Conservation (phyloP, 2,797 vertebrate genomes). For the Crenuchus spilurus region DNA sequence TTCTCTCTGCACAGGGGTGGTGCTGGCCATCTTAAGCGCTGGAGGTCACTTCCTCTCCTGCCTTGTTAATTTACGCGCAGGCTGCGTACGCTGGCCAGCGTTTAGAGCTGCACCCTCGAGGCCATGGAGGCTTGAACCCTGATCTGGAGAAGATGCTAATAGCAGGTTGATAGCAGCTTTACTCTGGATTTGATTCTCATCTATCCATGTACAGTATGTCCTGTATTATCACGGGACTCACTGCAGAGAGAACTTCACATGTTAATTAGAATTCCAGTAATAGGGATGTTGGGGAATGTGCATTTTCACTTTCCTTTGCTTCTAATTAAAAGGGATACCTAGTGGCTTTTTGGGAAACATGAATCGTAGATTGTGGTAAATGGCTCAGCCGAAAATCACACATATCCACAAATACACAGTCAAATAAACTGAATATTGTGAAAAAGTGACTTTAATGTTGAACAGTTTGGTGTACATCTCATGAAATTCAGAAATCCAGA, state of each 20-base stretch:
- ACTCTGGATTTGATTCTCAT: constrained; percentile 58
- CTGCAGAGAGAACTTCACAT: not conserved
- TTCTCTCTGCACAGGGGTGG: constrained; percentile 43
- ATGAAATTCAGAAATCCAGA: too few species aligned
- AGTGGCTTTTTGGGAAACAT: too few species aligned
- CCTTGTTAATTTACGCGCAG: constrained; percentile 66
- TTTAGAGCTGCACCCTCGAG: constrained; percentile 58
- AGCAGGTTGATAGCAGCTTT: constrained; percentile 37
- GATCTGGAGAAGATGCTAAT: constrained; percentile 62
- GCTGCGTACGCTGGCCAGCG: constrained; percentile 56
- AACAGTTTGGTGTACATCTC: too few species aligned
- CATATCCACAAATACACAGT: too few species aligned
- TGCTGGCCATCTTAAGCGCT: constrained; percentile 56
- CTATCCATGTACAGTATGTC: constrained; percentile 10
- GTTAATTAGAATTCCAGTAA: not conserved
- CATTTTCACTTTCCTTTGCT: too few species aligned
- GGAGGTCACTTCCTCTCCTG: constrained; percentile 59
- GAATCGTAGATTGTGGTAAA: too few species aligned
- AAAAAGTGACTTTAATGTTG: too few species aligned
- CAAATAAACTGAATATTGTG: too few species aligned
- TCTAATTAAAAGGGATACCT: too few species aligned
- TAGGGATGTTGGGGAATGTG: not conserved
- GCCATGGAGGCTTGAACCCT: constrained; percentile 48
- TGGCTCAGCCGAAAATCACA: too few species aligned
- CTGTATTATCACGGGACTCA: not conserved